Percentiles rank a stretch among this genome's conserved stretches.
phyloP scores from a whole-genome alignment of 2,797 vertebrate genomes.

The Thalassophryne amazonica region DNA sequence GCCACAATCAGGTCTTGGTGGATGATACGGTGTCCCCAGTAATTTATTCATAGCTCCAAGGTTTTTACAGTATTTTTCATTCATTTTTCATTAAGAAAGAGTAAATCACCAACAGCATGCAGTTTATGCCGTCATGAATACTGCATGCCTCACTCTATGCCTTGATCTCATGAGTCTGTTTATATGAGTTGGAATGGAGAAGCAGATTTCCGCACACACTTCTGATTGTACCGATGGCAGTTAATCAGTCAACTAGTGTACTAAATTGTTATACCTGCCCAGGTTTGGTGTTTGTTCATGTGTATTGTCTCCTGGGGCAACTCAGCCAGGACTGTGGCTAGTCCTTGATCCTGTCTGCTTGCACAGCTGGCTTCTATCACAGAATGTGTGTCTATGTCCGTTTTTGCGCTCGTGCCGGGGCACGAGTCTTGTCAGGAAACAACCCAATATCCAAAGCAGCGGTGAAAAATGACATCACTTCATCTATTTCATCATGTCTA shows the following conservation, averaged over 20 bases:
- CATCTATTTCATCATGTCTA: constrained; percentile 6
- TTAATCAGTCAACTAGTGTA: neutral
- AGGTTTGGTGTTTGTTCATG: constrained; percentile 6
- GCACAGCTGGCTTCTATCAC: constrained; percentile 58
- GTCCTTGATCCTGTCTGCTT: constrained; percentile 11
- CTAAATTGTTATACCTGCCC: neutral
- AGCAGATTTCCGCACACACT: constrained; percentile 18
- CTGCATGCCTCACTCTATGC: constrained; percentile 56
- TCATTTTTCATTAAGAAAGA: constrained; percentile 72
- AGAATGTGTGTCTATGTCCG: constrained; percentile 12
- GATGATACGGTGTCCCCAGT: constrained; percentile 47
- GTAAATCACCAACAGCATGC: constrained; percentile 67
- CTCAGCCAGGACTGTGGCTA: constrained; percentile 3
- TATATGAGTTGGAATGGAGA: constrained; percentile 17
- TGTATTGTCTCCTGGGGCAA: constrained; percentile 5
- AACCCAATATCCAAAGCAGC: constrained; percentile 46
- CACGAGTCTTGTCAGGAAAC: constrained; percentile 30
- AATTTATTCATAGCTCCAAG: constrained; percentile 75
- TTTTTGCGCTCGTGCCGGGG: constrained; percentile 10
- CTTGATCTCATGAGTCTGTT: constrained; percentile 30
- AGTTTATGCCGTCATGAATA: constrained; percentile 70
- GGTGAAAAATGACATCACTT: constrained; percentile 12
- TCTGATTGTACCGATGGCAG: constrained; percentile 6
- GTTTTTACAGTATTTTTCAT: constrained; percentile 69
- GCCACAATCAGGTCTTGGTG: constrained; percentile 30